Evolutionary conservation across 2,113 vertebrate genomes (phyloP), one percentile per base, ranked within the genome.

Genomic region (Ochotona curzoniae): DNA sequence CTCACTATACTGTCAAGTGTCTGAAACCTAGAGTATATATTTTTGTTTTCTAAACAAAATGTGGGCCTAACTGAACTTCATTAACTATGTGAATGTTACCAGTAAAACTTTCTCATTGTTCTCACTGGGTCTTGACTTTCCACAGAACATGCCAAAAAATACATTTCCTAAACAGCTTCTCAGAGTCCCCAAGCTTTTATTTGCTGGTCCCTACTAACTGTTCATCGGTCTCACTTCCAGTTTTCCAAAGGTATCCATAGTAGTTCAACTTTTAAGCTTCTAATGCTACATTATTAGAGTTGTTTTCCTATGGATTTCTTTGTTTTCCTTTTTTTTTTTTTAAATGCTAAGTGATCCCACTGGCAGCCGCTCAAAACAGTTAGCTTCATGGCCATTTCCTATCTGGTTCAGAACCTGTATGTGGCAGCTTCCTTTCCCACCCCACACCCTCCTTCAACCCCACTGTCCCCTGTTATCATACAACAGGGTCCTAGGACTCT

Each of bases 11-110:
- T 75, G 1, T 23, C n/a, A 15, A 63, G 14, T 67, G 35, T 82
- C 87, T 64, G 21, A 86, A 89, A 11, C 10, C 8, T 49, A 61
- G 71, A 63, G 69, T 63, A 10, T n/a, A 25, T 63, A 18, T 80
- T 51, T 21, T 44, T 61, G 32, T 79, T 94, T 54, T 91, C 74
- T 76, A 74, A 80, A 69, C 73, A 70, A 87, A 78, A 57, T 26
- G 15, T 4, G 8, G 70, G 26, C n/a, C 21, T 70, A 20, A 5
- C 20, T 15, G 28, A 90, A 92, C 7, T 57, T 63, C 13, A 18
- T 12, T 12, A 6, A 28, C 38, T n/a, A 20, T 0, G 0, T 54
- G 2, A 21, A 67, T 49, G 6, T 78, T 87, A 7, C 11, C 61
- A 14, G 25, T 18, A 69, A 30, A 69, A n/a, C 61, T 79, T 83